Conservation (phyloP, 2,888 invertebrate species). For the Lymantria monacha region DNA sequence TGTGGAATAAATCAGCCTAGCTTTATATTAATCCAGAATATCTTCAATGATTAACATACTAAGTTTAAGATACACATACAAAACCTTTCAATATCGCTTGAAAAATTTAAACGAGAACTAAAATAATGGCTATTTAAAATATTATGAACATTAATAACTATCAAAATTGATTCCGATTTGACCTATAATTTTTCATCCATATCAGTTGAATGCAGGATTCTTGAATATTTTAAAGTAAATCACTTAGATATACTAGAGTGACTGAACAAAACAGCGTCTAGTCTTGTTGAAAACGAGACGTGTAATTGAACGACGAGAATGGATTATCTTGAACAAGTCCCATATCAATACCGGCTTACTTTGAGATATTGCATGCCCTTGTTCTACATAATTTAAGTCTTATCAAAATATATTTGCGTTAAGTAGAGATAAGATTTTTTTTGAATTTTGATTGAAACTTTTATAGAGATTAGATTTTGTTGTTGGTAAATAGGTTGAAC, state of each 20-base stretch:
- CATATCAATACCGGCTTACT: neutral
- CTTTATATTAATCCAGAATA: too few relatives aligned
- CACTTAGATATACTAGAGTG: neutral
- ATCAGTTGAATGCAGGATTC: neutral
- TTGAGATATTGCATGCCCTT: neutral
- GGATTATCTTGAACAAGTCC: constrained; percentile 10
- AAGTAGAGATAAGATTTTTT: too few relatives aligned
- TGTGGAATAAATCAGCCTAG: too few relatives aligned
- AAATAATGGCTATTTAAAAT: neutral
- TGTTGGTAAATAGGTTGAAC: too few relatives aligned
- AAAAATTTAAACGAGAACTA: neutral
- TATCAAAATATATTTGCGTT: neutral
- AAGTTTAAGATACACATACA: too few relatives aligned
- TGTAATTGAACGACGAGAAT: constrained; percentile 16
- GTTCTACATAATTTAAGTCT: neutral
- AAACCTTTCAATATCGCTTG: too few relatives aligned
- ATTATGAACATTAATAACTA: neutral
- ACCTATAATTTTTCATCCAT: neutral
- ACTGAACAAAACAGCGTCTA: neutral
- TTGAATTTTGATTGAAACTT: too few relatives aligned
- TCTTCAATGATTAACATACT: too few relatives aligned
- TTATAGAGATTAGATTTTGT: too few relatives aligned
- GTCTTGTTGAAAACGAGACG: neutral
- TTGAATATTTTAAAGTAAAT: neutral
- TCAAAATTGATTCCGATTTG: neutral